Percentiles rank a stretch among this genome's conserved stretches.
Evolutionary conservation across 2,797 vertebrate species (phyloP).

Genomic region (Dryobates pubescens): DNA sequence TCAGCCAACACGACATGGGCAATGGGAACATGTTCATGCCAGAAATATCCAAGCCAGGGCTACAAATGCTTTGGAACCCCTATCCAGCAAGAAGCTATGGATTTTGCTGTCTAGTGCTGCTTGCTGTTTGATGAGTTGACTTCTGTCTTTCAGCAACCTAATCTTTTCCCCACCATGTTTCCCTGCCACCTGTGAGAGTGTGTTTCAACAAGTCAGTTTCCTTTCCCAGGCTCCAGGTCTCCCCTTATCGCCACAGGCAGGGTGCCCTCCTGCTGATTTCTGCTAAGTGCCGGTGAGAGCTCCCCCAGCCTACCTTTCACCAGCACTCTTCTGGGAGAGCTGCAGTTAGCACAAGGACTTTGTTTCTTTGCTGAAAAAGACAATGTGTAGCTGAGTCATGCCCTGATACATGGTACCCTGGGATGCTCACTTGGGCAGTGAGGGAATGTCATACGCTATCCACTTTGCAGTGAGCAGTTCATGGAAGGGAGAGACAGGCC

Average conservation of each 20-base stretch:
- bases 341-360: background rate
- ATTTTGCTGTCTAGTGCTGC: background rate
- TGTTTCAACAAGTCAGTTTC: background rate
- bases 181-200: background rate
- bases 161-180: background rate
- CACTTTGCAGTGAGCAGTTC: background rate
- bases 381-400: accelerated
- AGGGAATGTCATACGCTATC: background rate
- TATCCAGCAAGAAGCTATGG: background rate
- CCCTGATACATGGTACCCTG: accelerated
- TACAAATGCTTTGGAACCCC: background rate
- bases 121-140: background rate
- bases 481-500: background rate
- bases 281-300: accelerated
- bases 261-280: background rate
- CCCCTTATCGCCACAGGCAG: background rate
- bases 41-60: background rate
- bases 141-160: background rate
- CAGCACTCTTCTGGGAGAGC: background rate
- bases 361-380: background rate
- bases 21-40: background rate
- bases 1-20: accelerated
- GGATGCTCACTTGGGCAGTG: accelerated
- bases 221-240: background rate
- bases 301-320: background rate